Percentiles rank a stretch among this genome's conserved stretches.
Conservation (phyloP, 2,113 vertebrate species). For the Stegastes partitus region DNA sequence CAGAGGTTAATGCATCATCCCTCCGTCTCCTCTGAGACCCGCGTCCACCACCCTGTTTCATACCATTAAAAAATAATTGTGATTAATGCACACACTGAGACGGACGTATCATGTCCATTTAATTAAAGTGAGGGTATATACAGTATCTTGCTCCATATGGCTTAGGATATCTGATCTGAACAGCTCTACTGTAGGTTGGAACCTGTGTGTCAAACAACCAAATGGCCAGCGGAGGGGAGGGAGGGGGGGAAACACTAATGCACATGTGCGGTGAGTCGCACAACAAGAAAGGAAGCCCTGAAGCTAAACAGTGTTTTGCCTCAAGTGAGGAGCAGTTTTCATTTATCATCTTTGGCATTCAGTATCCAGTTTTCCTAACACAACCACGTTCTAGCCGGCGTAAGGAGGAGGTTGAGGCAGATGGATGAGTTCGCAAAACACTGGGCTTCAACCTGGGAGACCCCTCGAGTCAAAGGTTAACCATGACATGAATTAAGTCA, state of each 20-base stretch:
- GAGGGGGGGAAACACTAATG: not conserved
- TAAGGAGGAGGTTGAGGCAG: not conserved
- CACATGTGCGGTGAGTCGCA: not conserved
- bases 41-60: conserved; percentile 32
- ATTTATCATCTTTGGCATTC: not conserved
- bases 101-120: conserved; percentile 8
- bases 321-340: not conserved
- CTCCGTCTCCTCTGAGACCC: conserved; percentile 49
- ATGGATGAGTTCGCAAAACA: not conserved
- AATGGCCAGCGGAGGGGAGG: not conserved
- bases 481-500: not conserved
- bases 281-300: not conserved
- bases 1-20: conserved; percentile 64
- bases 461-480: not conserved
- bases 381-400: not conserved
- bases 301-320: not conserved
- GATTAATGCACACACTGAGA: conserved; percentile 45
- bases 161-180: not conserved
- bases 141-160: not conserved
- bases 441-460: not conserved
- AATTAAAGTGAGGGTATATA: conserved; percentile 25
- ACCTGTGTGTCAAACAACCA: not conserved
- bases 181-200: not conserved
- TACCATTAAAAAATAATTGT: conserved; percentile 68
- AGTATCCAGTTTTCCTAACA: not conserved